These are phyloP conservation scores for Myanophis thanlyinensis DNA, from an alignment of 2,113 vertebrate species.

Conservation along the genomic window DNA sequence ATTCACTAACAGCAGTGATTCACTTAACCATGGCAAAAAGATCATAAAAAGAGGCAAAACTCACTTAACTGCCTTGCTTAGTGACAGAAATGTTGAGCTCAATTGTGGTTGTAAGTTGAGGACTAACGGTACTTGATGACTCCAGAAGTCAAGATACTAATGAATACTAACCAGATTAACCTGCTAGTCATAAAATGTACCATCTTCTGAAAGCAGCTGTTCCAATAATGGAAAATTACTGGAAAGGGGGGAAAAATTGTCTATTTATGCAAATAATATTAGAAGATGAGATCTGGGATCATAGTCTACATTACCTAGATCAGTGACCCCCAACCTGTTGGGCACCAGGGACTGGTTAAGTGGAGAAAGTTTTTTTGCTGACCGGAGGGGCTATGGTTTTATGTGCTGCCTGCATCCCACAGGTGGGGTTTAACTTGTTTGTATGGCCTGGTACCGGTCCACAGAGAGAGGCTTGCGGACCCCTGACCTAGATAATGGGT, in stretches of 20 bases:
- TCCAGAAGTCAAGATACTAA: not conserved
- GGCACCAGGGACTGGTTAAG: no score
- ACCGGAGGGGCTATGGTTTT: no score
- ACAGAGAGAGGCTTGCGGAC: no score
- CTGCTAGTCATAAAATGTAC: not conserved
- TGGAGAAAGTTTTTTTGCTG: no score
- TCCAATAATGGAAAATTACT: not conserved
- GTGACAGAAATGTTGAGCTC: not conserved
- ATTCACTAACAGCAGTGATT: no score
- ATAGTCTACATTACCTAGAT: not conserved
- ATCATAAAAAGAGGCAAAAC: not conserved
- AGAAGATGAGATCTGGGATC: not conserved
- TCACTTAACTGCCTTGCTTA: not conserved
- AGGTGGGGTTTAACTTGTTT: no score
- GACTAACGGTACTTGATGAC: not conserved
- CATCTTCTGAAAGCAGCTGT: not conserved
- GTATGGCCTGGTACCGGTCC: no score
- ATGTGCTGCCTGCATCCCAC: no score
- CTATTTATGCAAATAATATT: not conserved
- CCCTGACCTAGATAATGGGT: not conserved
- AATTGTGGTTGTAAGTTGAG: not conserved
- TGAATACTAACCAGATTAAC: not conserved
- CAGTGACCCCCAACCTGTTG: no score
- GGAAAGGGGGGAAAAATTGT: not conserved
- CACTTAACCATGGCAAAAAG: not conserved